Evolutionary conservation across 1,140 invertebrate species (phyloP).

Genomic region (Drosophila auraria): DNA sequence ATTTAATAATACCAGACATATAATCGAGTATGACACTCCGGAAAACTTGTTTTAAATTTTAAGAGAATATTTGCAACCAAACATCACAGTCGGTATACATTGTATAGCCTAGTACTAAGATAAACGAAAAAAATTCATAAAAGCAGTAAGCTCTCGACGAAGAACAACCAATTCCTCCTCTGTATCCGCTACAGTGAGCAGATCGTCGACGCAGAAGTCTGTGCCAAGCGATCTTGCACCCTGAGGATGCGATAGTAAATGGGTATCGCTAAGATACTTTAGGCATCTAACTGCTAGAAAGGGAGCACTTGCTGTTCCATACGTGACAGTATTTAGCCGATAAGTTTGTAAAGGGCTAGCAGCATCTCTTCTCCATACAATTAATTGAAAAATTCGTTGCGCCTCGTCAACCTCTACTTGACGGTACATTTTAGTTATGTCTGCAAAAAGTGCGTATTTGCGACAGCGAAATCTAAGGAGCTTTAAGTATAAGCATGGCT

Average conservation of each 20-base stretch:
- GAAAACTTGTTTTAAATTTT: no score
- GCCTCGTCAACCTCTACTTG: background rate
- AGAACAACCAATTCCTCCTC: background rate
- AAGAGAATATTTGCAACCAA: no score
- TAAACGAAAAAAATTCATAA: no score
- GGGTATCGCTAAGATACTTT: constrained; percentile 39
- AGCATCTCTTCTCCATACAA: background rate
- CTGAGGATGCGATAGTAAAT: constrained; percentile 45
- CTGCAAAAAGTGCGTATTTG: no score
- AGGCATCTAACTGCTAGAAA: no score
- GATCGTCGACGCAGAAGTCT: background rate
- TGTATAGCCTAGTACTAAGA: no score
- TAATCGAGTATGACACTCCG: no score
- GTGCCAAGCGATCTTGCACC: constrained; percentile 20
- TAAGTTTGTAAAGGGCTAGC: background rate
- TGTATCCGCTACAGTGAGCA: constrained; percentile 2
- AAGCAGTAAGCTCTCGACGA: background rate
- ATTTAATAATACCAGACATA: no score
- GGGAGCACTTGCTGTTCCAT: background rate
- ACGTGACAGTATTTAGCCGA: background rate
- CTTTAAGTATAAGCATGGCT: background rate
- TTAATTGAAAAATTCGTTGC: background rate
- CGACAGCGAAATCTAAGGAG: background rate
- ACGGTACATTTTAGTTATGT: background rate
- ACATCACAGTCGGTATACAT: no score